phyloP scores from a whole-genome alignment of 2,888 invertebrate species.

The Leptopterna dolabrata region DNA sequence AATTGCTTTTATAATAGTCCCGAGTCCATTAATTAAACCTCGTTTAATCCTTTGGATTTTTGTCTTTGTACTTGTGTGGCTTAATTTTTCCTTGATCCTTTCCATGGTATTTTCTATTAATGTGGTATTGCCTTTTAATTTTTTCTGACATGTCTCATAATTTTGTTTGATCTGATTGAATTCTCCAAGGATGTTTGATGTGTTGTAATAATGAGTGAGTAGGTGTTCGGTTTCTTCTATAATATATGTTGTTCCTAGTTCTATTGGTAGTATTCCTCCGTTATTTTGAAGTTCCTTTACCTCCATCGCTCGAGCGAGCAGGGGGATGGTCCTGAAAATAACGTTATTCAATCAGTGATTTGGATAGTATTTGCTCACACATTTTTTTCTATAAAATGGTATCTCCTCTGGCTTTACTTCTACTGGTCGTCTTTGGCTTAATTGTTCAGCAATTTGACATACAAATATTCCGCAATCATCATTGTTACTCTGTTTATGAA shows the following conservation, averaged over 20 bases:
- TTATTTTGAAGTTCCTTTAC: background rate
- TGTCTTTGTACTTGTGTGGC: no score
- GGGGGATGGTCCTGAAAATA: background rate
- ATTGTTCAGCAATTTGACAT: background rate
- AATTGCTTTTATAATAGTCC: background rate
- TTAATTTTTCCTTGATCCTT: no score
- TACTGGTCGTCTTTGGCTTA: background rate
- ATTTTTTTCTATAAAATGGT: background rate
- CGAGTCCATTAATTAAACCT: slow-evolving; percentile 23
- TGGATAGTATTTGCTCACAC: background rate
- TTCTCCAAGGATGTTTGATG: no score
- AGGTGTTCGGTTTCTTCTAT: no score
- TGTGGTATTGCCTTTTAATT: no score
- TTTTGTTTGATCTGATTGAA: no score
- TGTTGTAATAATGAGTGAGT: no score
- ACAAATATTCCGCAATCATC: background rate
- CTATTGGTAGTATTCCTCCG: background rate
- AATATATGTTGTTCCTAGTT: background rate
- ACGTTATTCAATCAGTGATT: background rate
- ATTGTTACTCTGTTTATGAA: background rate
- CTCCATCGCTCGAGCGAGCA: background rate
- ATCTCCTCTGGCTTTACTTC: background rate
- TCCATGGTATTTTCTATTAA: no score
- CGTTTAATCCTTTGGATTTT: background rate
- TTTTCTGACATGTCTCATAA: no score